These are phyloP conservation scores for Fragariocoptes setiger DNA, from an alignment of 1,140 invertebrate genomes.

Conservation along the genomic window DNA sequence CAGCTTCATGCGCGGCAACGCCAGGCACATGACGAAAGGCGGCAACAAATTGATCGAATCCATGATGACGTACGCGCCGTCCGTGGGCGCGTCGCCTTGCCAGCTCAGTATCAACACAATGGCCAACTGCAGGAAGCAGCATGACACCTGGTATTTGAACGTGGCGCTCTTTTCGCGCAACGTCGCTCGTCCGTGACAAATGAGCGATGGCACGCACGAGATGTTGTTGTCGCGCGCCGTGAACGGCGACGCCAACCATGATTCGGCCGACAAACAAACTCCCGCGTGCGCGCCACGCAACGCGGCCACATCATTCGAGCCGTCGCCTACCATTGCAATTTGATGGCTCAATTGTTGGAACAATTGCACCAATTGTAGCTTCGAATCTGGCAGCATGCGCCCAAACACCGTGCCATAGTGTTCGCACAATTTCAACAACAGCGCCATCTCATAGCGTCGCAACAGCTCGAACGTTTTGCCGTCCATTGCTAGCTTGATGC, in stretches of 20 bases:
- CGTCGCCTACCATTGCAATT: constrained; percentile 91
- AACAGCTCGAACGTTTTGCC: constrained; percentile 11
- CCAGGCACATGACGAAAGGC: too few relatives aligned
- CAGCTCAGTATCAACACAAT: constrained; percentile 53
- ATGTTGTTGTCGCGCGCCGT: constrained; percentile 62
- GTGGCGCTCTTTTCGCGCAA: constrained; percentile 77
- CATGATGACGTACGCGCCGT: too few relatives aligned
- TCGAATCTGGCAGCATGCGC: constrained; percentile 81
- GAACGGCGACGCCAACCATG: constrained; percentile 79
- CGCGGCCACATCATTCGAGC: constrained; percentile 78
- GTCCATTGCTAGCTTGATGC: constrained; percentile 11
- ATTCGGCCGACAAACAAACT: constrained; percentile 80
- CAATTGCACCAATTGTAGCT: constrained; percentile 56
- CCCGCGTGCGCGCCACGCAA: constrained; percentile 72
- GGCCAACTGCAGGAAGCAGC: constrained; percentile 67
- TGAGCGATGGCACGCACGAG: constrained; percentile 50
- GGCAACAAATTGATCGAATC: too few relatives aligned
- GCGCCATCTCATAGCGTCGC: constrained; percentile 4
- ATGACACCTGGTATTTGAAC: constrained; percentile 95
- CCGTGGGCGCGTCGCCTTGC: constrained; percentile 12
- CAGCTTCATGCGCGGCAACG: too few relatives aligned
- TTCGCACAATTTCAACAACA: constrained; percentile 10
- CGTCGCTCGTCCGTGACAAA: constrained; percentile 65
- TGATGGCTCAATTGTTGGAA: constrained; percentile 38
- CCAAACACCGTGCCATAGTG: constrained; percentile 53